These are phyloP conservation scores for Manis crassicaudata DNA, from an alignment of 2,797 vertebrate genomes.

Conservation along the genomic window DNA sequence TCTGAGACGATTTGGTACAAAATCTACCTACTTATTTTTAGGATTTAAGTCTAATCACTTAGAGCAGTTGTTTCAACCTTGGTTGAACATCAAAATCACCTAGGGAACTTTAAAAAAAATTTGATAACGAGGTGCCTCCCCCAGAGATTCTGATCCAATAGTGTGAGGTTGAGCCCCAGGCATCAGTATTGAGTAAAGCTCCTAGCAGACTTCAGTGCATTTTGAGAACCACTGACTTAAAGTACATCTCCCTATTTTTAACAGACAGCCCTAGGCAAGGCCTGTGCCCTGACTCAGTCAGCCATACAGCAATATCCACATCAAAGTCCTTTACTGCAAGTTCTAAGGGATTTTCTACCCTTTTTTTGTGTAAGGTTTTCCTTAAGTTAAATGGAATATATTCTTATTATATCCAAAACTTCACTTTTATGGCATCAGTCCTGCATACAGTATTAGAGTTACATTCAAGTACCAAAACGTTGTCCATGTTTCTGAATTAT, in stretches of 20 bases:
- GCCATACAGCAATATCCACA: background rate
- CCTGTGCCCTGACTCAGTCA: background rate
- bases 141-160: background rate
- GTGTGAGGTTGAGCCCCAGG: background rate
- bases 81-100: background rate
- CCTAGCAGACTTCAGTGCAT: background rate
- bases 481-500: background rate
- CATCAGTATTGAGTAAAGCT: background rate
- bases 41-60: constrained; percentile 20
- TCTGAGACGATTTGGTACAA: constrained; percentile 10
- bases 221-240: background rate
- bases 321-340: background rate
- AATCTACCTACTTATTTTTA: background rate
- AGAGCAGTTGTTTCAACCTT: background rate
- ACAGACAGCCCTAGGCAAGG: background rate
- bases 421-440: background rate
- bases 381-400: background rate
- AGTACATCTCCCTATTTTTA: background rate
- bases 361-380: background rate
- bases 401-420: background rate
- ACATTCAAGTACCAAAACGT: background rate
- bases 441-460: background rate
- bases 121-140: background rate
- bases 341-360: background rate
- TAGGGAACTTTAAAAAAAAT: background rate